These are phyloP conservation scores for Sardina pilchardus DNA, from an alignment of 2,113 vertebrate genomes.

Conservation along the genomic window DNA sequence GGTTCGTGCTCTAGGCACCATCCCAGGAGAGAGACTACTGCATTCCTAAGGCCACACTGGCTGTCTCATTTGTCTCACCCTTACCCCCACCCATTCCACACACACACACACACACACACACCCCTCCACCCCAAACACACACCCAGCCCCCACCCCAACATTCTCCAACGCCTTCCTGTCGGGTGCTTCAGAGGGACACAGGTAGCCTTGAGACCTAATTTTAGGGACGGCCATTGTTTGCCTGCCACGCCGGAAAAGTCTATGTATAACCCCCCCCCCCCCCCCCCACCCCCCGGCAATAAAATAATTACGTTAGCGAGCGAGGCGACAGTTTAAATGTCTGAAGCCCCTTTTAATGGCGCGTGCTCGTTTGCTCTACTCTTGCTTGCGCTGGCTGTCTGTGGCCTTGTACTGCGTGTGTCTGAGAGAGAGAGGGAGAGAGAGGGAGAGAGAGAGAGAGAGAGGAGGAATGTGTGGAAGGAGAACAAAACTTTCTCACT, in stretches of 20 bases:
- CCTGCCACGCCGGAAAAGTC: conserved; percentile 37
- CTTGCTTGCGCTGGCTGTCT: background rate
- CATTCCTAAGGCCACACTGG: conserved; percentile 43
- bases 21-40: conserved; percentile 40
- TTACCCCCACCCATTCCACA: conserved; percentile 12
- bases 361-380: too few species aligned
- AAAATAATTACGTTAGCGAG: conserved; percentile 57
- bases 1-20: conserved; percentile 5
- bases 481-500: background rate
- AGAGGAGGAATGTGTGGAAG: background rate
- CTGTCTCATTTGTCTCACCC: conserved; percentile 30
- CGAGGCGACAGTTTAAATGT: conserved; percentile 34
- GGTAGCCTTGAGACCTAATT: conserved; percentile 61
- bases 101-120: conserved; percentile 42
- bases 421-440: background rate
- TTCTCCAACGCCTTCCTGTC: conserved; percentile 40
- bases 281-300: conserved; percentile 8
- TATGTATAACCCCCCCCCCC: conserved; percentile 20
- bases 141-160: conserved; percentile 44
- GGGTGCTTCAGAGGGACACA: conserved; percentile 32
- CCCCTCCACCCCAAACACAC: background rate
- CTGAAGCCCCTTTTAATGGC: conserved; percentile 24
- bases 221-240: conserved; percentile 59
- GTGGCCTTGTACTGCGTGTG: background rate
- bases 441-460: background rate